A percentile compares a stretch with the other conserved stretches of the same genome.
Evolutionary conservation across 2,888 invertebrate genomes (phyloP).

Genomic region (Eupithecia subfuscata): DNA sequence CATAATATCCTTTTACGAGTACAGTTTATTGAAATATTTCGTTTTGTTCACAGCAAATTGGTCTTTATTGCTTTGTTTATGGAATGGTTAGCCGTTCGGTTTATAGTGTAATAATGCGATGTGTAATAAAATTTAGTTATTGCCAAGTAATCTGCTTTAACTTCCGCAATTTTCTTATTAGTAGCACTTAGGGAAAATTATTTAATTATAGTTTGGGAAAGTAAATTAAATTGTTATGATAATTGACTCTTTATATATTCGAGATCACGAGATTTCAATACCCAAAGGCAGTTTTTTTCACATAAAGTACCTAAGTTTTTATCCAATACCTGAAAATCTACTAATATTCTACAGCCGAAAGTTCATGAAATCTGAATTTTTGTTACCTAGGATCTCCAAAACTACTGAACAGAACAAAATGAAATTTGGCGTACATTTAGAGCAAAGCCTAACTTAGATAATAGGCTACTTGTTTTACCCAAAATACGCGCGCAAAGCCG

Average conservation of each 20-base stretch:
- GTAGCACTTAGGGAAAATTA: not conserved
- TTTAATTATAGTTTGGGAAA: not conserved
- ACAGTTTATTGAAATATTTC: constrained; percentile 45
- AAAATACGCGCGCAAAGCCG: too few species aligned
- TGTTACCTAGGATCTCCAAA: too few species aligned
- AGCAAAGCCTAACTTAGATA: too few species aligned
- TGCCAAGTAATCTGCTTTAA: not conserved
- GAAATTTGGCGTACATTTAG: too few species aligned
- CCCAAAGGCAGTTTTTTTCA: too few species aligned
- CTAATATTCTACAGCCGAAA: too few species aligned
- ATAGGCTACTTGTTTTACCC: too few species aligned
- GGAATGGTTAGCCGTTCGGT: constrained; percentile 28
- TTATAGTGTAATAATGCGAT: constrained; percentile 20
- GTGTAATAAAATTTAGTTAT: constrained; percentile 6
- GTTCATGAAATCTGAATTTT: too few species aligned
- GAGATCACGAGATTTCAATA: not conserved
- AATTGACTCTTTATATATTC: not conserved
- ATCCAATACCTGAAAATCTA: too few species aligned
- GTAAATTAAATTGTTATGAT: not conserved
- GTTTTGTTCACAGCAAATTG: constrained; percentile 43
- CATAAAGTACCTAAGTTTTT: too few species aligned
- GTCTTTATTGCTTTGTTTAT: constrained; percentile 42
- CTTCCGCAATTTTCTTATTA: constrained; percentile 4
- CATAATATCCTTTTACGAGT: constrained; percentile 43
- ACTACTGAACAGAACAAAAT: too few species aligned